Base-by-base conservation (phyloP, 2,113 vertebrate species). In the Alligator sinensis region DNA sequence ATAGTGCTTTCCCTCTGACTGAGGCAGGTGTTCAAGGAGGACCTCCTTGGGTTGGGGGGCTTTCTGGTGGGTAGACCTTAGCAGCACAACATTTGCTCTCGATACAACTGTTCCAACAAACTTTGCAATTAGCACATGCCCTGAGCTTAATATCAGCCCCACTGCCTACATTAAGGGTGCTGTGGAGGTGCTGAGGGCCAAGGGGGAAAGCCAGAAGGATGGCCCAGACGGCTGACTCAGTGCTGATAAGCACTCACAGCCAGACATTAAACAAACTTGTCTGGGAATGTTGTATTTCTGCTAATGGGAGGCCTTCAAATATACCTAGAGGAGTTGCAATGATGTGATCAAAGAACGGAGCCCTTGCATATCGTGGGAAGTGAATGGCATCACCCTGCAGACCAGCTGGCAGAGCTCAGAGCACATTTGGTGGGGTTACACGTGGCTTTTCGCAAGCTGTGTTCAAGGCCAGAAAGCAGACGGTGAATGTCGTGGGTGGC, bases 201-300 rank as follows among this genome's bases (percentile, higher is more conserved):
- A 11, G 84, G 17, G 87, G n/a, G 28, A 60, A 54, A 74, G 55
- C 34, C 60, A 57, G 24, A 79, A 24, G 47, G 27, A 72, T 95
- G 88, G 76, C 74, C 88, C 91, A 88, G 91, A 13, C 81, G 22
- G 30, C 34, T 90, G 91, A 92, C 91, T 91, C 77, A 70, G 5
- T 8, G 66, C 77, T 79, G 88, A 94, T 84, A 90, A 94, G 60
- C 60, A 3, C 2, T 77, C 38, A 28, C 60, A 75, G 77, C 77
- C 77, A 90, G 93, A 90, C 72, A 54, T 55, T 68, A n/a, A 87
- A 90, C 77, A 77, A 78, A 81, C 17, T n/a, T 61, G 87, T 66
- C 90, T 78, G 84, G 77, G 63, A 94, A 94, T 17, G 54, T 47
- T 6, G 1, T 28, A 17, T 68, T 80, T 74, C 84, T 47, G 27